Base-by-base conservation (phyloP, 2,888 invertebrate genomes). In the Drosophila suboccidentalis region DNA sequence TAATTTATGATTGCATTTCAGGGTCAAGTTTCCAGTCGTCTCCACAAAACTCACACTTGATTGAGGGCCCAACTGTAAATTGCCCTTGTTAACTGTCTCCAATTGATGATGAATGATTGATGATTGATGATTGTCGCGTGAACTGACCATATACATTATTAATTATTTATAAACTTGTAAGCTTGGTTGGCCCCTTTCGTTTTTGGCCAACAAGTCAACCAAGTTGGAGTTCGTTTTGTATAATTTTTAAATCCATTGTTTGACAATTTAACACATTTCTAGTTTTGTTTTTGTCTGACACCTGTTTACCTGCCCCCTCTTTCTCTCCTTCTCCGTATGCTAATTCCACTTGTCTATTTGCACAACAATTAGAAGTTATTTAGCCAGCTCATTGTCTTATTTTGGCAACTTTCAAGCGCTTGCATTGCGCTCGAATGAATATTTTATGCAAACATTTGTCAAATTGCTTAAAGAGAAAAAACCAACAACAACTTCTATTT, bases 111-210 rank as follows among this genome's bases (percentile, higher is more conserved):
- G 57, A 58, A 84, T 86, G 86, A 89, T 86, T 84, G 78, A 86
- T 89, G 85, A 89, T 89, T 84, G 80, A 86, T 89, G 87, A 80
- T 80, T 87, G 86, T 89, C 85, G 82, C 80, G 70, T 80, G 75
- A 63, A 50, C 59, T 59, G 68, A 59, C 57, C 77, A 70, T 53
- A 61, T 26, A 67, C 44, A 50, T 19, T 11, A 19, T 6, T 15
- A 15, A 19, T 51, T 15, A 9, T 19, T 74, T 72, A 60, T 71
- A 32, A 50, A 61, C 87, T 61, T 85, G 84, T 82, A 69, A 80
- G 85, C n/a, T 75, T 73, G 71, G 55, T 75, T 66, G 71, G 36
- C 44, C 43, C 85, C 89, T 85, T 85, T 85, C 89, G 73, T 58
- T 88, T 89, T 82, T 78, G 66, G 60, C 49, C 49, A 61, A 22